Percentiles rank a stretch among this genome's conserved stretches.
phyloP scores from a whole-genome alignment of 2,113 vertebrate species.

The Cariama cristata region DNA sequence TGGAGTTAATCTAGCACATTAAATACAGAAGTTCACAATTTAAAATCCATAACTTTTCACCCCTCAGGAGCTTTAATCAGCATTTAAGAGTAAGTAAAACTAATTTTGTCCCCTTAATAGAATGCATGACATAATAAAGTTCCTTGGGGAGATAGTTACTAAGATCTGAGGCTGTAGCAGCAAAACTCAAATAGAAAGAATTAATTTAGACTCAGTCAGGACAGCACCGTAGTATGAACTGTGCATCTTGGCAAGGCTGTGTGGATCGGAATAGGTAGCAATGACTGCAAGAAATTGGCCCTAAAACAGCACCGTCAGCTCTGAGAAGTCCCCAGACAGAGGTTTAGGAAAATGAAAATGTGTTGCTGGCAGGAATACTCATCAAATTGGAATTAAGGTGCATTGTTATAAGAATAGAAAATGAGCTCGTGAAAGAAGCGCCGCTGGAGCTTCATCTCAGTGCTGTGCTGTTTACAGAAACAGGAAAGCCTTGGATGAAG shows the following conservation, averaged over 20 bases:
- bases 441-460: not conserved
- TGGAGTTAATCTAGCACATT: not conserved
- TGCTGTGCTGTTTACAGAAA: constrained; percentile 3
- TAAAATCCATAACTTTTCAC: not conserved
- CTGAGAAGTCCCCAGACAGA: constrained; percentile 23
- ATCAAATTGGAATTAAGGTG: constrained; percentile 34
- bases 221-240: not conserved
- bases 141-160: not conserved
- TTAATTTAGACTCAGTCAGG: constrained; percentile 6
- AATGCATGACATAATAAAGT: constrained; percentile 7
- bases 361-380: not conserved
- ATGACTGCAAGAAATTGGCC: constrained; percentile 29
- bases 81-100: not conserved
- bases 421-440: not conserved
- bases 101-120: not conserved
- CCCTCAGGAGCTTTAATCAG: not conserved
- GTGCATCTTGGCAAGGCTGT: constrained; percentile 5
- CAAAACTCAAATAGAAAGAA: constrained; percentile 15
- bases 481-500: constrained; percentile 2
- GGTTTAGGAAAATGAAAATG: constrained; percentile 48
- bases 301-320: constrained; percentile 30
- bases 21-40: not conserved
- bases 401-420: constrained; percentile 22
- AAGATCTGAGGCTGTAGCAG: not conserved
- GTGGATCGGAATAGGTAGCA: constrained; percentile 9